These are phyloP conservation scores for Erpobdella octoculata DNA, from an alignment of 2,888 invertebrate species.

Conservation along the genomic window DNA sequence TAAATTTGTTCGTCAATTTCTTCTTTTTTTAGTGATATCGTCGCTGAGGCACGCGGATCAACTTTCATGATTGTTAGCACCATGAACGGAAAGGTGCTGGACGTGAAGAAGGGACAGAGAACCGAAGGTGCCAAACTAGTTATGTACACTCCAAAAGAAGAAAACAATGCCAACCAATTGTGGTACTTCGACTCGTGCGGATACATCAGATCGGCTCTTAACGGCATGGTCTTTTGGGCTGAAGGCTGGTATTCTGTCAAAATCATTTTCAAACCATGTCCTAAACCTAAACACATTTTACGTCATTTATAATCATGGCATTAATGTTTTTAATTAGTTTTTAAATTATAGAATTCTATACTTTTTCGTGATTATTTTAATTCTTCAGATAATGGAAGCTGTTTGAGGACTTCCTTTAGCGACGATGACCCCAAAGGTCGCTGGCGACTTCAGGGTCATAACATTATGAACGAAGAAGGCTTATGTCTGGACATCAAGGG, in stretches of 20 bases:
- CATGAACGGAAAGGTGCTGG: conserved; percentile 16
- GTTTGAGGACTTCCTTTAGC: background rate
- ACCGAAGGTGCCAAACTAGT: background rate
- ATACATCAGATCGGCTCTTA: background rate
- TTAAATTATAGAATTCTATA: no score
- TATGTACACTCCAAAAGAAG: conserved; percentile 6
- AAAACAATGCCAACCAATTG: conserved; percentile 14
- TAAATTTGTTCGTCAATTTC: no score
- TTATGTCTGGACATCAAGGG: background rate
- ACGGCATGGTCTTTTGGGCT: background rate
- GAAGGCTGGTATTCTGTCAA: background rate
- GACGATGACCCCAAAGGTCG: background rate
- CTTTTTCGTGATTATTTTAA: no score
- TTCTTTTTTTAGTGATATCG: no score
- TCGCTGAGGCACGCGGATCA: background rate
- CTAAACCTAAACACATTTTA: no score
- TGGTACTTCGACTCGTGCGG: conserved; percentile 23
- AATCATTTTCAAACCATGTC: no score
- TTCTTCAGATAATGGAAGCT: background rate
- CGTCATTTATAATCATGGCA: no score
- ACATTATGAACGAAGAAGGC: background rate
- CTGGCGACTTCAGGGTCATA: conserved; percentile 15
- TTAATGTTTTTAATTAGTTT: no score
- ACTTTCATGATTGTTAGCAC: conserved; percentile 19
- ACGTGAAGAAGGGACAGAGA: background rate